Conservation (phyloP, 2,797 vertebrate species). For the Meriones psammophilus region DNA sequence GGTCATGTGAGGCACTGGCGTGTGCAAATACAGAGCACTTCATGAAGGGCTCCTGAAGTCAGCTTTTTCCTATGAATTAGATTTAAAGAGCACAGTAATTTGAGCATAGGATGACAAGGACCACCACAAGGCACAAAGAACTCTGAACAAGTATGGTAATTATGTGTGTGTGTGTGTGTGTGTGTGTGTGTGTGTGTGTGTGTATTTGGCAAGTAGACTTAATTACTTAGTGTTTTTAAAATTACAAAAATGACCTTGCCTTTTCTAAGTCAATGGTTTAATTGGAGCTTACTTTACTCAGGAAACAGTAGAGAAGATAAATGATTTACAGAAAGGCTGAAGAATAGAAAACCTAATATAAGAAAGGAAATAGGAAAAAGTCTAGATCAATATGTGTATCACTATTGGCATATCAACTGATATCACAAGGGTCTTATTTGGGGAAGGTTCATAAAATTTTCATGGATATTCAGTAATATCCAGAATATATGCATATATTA, state of each 20-base stretch:
- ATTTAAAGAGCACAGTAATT: neutral
- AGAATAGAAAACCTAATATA: neutral
- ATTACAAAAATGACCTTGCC: neutral
- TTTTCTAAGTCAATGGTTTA: neutral
- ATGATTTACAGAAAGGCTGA: neutral
- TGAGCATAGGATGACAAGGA: neutral
- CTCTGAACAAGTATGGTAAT: neutral
- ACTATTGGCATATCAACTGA: neutral
- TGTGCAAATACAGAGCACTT: neutral
- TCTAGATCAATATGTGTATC: neutral
- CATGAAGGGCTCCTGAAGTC: neutral
- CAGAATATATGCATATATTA: neutral
- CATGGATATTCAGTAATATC: constrained; percentile 8
- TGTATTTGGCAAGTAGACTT: neutral
- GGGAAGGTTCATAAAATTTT: neutral
- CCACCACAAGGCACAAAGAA: neutral
- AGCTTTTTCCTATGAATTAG: neutral
- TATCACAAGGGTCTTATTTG: neutral
- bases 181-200: fast-evolving
- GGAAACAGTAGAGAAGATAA: neutral
- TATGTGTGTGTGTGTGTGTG: neutral
- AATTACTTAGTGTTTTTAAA: neutral
- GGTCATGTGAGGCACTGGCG: neutral
- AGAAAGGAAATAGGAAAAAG: neutral
- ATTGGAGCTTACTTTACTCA: neutral